Evolutionary conservation across 2,113 vertebrate genomes (phyloP).

Genomic region (Sapajus apella): DNA sequence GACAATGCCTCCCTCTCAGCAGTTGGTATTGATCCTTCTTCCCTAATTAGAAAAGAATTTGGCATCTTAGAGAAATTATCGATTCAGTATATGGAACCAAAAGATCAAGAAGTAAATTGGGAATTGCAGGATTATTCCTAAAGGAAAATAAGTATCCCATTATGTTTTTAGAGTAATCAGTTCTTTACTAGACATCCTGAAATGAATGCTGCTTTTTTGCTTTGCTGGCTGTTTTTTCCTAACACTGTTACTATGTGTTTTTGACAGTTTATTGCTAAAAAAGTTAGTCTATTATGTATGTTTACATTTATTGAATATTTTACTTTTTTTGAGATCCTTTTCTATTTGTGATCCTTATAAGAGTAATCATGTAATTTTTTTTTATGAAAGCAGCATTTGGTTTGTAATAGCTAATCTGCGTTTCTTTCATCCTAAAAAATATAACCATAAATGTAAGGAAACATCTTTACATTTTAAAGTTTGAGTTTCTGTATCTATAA

Average conservation of each 20-base stretch:
- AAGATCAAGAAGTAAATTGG: conserved; percentile 15
- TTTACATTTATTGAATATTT: neutral
- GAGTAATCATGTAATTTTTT: neutral
- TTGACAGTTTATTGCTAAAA: neutral
- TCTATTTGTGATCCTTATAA: neutral
- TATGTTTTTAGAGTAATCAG: neutral
- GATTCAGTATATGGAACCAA: neutral
- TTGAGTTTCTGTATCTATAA: neutral
- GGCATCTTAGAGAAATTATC: conserved; percentile 6
- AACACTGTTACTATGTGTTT: neutral
- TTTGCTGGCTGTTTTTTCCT: neutral
- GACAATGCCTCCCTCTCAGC: neutral
- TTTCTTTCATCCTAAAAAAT: neutral
- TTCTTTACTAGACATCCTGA: neutral
- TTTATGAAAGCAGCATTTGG: neutral
- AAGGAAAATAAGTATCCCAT: neutral
- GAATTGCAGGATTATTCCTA: neutral
- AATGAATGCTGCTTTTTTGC: conserved; percentile 7
- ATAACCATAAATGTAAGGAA: neutral
- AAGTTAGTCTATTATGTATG: neutral
- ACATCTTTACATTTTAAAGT: neutral
- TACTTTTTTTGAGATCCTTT: neutral
- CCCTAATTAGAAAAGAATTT: neutral
- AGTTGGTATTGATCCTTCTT: neutral
- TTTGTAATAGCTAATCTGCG: neutral